Conservation (phyloP, 2,113 vertebrate genomes). For the Oceanodroma tethys region DNA sequence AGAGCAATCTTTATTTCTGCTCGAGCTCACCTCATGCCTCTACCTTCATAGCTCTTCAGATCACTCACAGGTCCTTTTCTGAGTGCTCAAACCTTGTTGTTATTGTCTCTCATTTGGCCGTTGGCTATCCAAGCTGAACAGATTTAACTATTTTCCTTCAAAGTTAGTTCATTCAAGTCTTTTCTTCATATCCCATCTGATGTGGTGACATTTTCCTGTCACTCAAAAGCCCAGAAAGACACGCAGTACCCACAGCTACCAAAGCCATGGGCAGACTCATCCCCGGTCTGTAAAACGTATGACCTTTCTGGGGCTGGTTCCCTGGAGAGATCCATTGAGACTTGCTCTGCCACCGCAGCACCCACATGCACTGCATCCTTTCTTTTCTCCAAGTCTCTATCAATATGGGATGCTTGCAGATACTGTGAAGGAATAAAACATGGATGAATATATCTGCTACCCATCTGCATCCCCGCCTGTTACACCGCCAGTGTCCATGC, state of each 20-base stretch:
- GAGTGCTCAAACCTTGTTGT: background rate
- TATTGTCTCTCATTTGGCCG: background rate
- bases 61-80: background rate
- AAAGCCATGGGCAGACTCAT: background rate
- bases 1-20: background rate
- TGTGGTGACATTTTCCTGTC: background rate
- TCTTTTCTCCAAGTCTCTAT: background rate
- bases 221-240: background rate
- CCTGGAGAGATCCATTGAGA: fast-evolving
- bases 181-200: background rate
- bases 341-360: background rate
- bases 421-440: background rate
- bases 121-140: background rate
- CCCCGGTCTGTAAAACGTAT: background rate
- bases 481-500: background rate
- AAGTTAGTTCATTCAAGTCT: background rate
- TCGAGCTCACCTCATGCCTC: background rate
- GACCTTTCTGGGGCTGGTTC: background rate
- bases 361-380: background rate
- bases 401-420: background rate
- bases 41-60: background rate
- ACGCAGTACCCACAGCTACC: background rate
- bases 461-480: background rate
- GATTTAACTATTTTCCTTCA: background rate
- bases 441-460: background rate